A percentile compares a stretch with the other conserved stretches of the same genome.
Evolutionary conservation across 2,888 invertebrate genomes (phyloP).

Genomic region (Alcis repandata): DNA sequence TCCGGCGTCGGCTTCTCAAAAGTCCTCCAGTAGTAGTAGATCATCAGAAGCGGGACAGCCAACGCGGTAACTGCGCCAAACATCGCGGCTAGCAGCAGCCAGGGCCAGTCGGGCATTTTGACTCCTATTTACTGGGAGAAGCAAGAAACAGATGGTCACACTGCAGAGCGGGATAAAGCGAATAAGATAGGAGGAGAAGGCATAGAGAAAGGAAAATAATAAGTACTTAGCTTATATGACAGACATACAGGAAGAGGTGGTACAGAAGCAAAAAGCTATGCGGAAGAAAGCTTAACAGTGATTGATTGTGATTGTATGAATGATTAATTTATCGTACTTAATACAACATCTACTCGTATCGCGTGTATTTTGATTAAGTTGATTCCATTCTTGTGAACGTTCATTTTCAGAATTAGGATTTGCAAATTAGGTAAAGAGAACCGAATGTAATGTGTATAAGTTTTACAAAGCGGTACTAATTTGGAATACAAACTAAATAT

Average conservation of each 20-base stretch:
- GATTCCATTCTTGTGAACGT: too few relatives aligned
- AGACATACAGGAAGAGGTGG: neutral
- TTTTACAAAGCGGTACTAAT: too few relatives aligned
- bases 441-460: too few relatives aligned
- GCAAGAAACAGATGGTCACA: neutral
- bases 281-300: too few relatives aligned
- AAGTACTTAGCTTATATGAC: neutral
- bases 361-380: too few relatives aligned
- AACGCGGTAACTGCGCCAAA: conserved; percentile 75
- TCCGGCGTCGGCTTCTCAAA: conserved; percentile 66
- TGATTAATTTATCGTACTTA: too few relatives aligned
- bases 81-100: conserved; percentile 75
- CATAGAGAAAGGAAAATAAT: neutral
- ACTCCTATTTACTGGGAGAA: conserved; percentile 20
- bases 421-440: too few relatives aligned
- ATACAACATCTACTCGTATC: too few relatives aligned
- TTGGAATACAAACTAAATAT: too few relatives aligned
- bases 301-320: too few relatives aligned
- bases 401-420: too few relatives aligned
- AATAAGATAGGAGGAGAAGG: neutral
- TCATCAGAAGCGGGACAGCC: conserved; percentile 69
- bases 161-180: too few relatives aligned
- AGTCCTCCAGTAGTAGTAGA: conserved; percentile 66
- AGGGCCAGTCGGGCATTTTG: conserved; percentile 82
- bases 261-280: neutral